These are phyloP conservation scores for Oreortyx pictus DNA, from an alignment of 2,797 vertebrate genomes.

Conservation along the genomic window DNA sequence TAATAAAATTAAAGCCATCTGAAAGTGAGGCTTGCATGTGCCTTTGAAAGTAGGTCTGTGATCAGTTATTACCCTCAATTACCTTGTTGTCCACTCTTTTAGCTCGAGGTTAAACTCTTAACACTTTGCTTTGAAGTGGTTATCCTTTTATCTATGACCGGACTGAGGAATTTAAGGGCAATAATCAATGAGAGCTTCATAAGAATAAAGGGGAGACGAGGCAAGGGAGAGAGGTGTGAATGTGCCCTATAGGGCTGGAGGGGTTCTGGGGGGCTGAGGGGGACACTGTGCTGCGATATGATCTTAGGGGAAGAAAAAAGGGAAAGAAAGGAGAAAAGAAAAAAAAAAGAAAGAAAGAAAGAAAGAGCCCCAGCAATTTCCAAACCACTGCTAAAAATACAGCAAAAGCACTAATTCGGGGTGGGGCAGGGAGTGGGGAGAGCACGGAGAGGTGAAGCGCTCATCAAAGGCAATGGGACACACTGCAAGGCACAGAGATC, in stretches of 20 bases:
- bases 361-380: conserved; percentile 15
- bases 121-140: conserved; percentile 97
- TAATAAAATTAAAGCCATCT: conserved; percentile 97
- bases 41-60: conserved; percentile 88
- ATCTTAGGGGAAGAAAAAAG: not conserved
- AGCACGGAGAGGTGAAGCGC: conserved; percentile 76
- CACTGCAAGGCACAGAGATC: conserved; percentile 83
- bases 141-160: conserved; percentile 99
- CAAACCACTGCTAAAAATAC: conserved; percentile 72
- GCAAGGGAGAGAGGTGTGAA: conserved; percentile 87
- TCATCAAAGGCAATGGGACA: conserved; percentile 82
- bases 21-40: conserved; percentile 85
- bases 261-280: conserved; percentile 60
- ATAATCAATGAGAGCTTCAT: conserved; percentile 93
- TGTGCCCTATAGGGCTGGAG: conserved; percentile 76
- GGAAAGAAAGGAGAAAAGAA: conserved; percentile 39
- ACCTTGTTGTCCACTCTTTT: conserved; percentile 94
- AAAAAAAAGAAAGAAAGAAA: not conserved
- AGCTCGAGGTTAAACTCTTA: conserved; percentile 96
- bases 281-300: conserved; percentile 61
- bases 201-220: conserved; percentile 88
- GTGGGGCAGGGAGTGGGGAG: conserved; percentile 56
- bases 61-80: conserved; percentile 97
- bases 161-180: conserved; percentile 95
- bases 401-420: conserved; percentile 54